A percentile compares a stretch with the other conserved stretches of the same genome.
Conservation (phyloP, 2,797 vertebrate genomes). For the Diplodus puntazzo region DNA sequence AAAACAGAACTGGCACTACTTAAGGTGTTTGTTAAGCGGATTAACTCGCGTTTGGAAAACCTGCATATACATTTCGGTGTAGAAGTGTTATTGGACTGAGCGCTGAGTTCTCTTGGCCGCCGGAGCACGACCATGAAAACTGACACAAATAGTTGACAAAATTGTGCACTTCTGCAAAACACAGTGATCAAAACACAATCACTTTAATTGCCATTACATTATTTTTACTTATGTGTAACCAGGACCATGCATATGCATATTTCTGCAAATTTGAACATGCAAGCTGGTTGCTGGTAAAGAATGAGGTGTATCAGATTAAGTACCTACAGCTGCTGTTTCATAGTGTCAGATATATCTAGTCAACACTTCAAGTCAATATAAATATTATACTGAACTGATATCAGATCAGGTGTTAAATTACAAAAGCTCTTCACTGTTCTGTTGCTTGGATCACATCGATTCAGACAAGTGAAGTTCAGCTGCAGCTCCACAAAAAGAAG, state of each 20-base stretch:
- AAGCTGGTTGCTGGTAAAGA: neutral
- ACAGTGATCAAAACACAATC: neutral
- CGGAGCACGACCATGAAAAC: neutral
- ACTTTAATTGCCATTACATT: neutral
- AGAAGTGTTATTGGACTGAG: too few relatives aligned
- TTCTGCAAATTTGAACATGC: too few relatives aligned
- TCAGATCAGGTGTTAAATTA: too few relatives aligned
- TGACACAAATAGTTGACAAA: neutral
- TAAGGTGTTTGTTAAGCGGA: too few relatives aligned
- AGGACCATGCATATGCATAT: too few relatives aligned
- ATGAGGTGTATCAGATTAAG: neutral
- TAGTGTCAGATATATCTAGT: neutral
- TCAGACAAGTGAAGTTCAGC: constrained; percentile 48
- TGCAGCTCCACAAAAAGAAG: neutral
- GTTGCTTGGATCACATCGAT: constrained; percentile 9
- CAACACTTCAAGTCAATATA: neutral
- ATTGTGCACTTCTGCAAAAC: neutral
- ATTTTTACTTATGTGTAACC: neutral
- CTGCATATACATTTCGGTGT: too few relatives aligned
- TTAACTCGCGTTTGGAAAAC: too few relatives aligned
- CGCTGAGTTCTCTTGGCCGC: neutral
- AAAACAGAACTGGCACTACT: too few relatives aligned
- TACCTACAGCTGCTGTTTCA: neutral
- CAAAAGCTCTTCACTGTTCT: neutral
- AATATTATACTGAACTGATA: too few relatives aligned